These are phyloP conservation scores for Haemorhous mexicanus DNA, from an alignment of 2,113 vertebrate genomes.

Conservation along the genomic window DNA sequence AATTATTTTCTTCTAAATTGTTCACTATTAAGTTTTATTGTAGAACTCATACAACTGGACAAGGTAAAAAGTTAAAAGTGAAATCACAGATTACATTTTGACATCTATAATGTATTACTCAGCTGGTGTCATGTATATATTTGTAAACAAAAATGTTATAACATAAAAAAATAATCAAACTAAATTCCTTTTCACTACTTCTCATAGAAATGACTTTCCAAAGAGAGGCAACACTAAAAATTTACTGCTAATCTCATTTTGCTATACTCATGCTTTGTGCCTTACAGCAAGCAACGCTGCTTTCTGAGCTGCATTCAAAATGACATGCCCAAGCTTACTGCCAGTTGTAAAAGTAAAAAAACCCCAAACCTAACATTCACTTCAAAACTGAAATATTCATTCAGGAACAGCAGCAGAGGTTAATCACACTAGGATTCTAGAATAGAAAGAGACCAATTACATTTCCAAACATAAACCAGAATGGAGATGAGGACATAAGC, in stretches of 20 bases:
- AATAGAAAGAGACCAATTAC: background rate
- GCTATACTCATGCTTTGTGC: background rate
- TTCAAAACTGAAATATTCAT: background rate
- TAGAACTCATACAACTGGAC: background rate
- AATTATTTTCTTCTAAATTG: background rate
- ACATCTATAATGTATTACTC: background rate
- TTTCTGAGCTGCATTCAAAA: background rate
- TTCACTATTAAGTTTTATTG: background rate
- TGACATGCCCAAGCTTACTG: background rate
- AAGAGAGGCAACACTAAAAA: background rate
- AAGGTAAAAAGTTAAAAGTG: background rate
- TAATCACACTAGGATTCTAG: background rate
- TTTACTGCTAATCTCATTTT: background rate
- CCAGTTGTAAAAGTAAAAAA: background rate
- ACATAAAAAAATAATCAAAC: background rate
- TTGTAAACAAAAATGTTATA: background rate
- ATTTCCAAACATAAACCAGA: constrained; percentile 5
- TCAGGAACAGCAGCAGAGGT: background rate
- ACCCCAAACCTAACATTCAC: background rate
- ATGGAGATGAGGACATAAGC: background rate
- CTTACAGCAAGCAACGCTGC: background rate
- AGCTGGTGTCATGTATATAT: background rate
- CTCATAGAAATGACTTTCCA: background rate
- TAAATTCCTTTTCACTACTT: background rate
- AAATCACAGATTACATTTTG: background rate